Percentiles rank a stretch among this genome's conserved stretches.
Evolutionary conservation across 2,797 vertebrate species (phyloP).

Genomic region (Triplophysa yarkandensis): DNA sequence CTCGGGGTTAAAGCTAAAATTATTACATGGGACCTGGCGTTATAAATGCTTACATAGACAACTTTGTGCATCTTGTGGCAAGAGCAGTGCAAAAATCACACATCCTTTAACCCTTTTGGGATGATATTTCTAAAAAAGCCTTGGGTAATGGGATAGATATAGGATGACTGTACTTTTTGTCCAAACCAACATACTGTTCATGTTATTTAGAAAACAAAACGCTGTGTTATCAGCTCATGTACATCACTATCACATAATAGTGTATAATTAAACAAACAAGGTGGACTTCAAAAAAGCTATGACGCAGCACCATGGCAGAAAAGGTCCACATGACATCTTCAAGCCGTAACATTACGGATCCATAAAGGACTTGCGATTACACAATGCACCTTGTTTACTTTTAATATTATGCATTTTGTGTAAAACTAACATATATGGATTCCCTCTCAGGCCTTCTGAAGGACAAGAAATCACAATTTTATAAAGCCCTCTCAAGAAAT

Average conservation of each 20-base stretch:
- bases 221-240: too few relatives aligned
- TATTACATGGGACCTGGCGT: conserved; percentile 14
- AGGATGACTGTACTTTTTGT: neutral
- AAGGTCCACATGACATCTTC: conserved; percentile 26
- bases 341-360: neutral
- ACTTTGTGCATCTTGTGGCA: neutral
- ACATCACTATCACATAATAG: too few relatives aligned
- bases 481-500: conserved; percentile 16
- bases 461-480: conserved; percentile 2
- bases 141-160: neutral
- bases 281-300: too few relatives aligned
- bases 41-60: conserved; percentile 21
- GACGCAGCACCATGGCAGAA: conserved; percentile 6
- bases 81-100: neutral
- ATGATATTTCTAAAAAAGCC: neutral
- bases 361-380: neutral
- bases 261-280: too few relatives aligned
- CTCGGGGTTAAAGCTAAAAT: conserved; percentile 20
- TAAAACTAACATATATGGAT: neutral
- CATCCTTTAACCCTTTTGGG: conserved; percentile 5
- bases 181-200: too few relatives aligned
- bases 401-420: neutral
- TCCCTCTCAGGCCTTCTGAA: neutral
- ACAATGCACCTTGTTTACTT: neutral
- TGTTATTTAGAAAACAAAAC: too few relatives aligned